Evolutionary conservation across 2,797 vertebrate species (phyloP), one percentile per base, ranked within the genome.

Genomic region (Yasuhikotakia modesta): DNA sequence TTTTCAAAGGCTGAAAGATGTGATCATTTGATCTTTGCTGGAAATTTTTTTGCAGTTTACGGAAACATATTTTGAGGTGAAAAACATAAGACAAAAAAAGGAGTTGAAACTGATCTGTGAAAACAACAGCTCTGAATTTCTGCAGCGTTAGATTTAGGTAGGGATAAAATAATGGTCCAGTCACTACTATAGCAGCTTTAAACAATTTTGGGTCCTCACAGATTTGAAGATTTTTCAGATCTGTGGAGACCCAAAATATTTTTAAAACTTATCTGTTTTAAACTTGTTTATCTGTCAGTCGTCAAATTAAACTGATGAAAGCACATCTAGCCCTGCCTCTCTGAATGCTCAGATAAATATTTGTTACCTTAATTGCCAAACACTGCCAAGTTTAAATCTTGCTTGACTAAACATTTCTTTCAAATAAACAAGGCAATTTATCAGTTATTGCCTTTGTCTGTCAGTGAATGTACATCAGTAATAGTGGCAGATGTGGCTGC

Each of bases 1-100:
- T 74, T 52, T 50, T 73, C 58, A 48, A 27, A 53, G 39, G n/a
- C 11, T 60, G 27, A 60, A 68, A 63, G 46, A 73, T 64, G 45
- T 69, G 27, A 60, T 60, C 14, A 48, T 60, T 19, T 50, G 43
- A 60, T 69, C 27, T 32, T 48, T 27, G 53, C 43, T 17, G 22
- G 39, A 76, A 67, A 58, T 58, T 27, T 27, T 58, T 27, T 58
- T 58, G 55, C 55, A 43, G 39, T 43, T 43, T 10, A 58, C 1
- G 16, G 5, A 52, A 52, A 52, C 5, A 52, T 17, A n/a, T 1
- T 5, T n/a, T 10, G 39, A 43, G 39, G 10, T 43, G 39, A 43
- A 43, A 43, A 21, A 22, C 52, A 22, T 11, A 60, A 60, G 2
- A 58, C 11, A 22, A 12, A 58, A 58, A 57, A 58, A 27, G 1